Percentiles rank a stretch among this genome's conserved stretches.
Conservation (phyloP, 2,113 vertebrate genomes). For the Heptranchias perlo region DNA sequence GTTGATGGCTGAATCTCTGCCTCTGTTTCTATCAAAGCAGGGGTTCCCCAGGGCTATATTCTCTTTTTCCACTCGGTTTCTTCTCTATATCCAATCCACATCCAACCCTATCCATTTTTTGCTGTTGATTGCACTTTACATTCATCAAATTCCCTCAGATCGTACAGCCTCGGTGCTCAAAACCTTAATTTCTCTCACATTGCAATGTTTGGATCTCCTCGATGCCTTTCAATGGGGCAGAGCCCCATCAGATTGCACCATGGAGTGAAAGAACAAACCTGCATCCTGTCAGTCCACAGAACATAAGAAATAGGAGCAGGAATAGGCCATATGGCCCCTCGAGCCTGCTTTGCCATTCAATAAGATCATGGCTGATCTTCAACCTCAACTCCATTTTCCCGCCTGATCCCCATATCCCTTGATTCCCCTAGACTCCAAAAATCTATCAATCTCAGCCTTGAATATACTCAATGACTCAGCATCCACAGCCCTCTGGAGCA, state of each 20-base stretch:
- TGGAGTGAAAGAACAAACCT: neutral
- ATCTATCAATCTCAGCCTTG: no score
- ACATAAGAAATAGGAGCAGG: no score
- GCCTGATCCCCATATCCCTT: no score
- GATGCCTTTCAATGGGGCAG: neutral
- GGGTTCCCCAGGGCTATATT: neutral
- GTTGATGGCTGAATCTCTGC: neutral
- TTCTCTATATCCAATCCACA: neutral
- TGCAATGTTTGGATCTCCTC: neutral
- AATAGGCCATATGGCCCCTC: no score
- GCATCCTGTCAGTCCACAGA: neutral
- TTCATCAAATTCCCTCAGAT: neutral
- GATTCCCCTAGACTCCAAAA: no score
- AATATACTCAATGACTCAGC: no score
- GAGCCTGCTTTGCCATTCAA: no score
- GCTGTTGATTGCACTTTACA: neutral
- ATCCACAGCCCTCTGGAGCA: no score
- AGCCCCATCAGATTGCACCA: neutral
- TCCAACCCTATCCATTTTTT: neutral
- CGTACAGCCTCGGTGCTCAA: neutral
- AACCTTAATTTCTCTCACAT: neutral
- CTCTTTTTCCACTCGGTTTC: neutral
- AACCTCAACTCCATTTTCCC: no score
- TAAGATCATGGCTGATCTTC: no score
- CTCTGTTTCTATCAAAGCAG: neutral